Conservation (phyloP, 2,888 invertebrate species). For the Tiliacea citrago region DNA sequence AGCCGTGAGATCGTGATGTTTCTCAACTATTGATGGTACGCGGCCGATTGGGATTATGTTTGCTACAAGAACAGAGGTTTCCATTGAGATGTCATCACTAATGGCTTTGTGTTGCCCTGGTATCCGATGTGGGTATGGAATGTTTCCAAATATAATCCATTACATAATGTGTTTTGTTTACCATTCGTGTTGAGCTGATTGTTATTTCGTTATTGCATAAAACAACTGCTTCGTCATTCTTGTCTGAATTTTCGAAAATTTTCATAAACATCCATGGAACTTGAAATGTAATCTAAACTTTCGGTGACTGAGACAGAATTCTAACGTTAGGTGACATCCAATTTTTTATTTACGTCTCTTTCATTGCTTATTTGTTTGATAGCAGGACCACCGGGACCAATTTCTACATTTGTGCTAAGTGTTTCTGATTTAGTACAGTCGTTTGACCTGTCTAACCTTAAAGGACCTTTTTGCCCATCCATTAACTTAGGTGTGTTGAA, state of each 20-base stretch:
- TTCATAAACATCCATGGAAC: background rate
- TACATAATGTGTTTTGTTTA: constrained; percentile 25
- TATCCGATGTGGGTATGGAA: constrained; percentile 17
- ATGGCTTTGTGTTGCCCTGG: constrained; percentile 44
- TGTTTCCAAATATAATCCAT: constrained; percentile 34
- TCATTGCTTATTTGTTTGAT: background rate
- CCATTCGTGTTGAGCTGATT: background rate
- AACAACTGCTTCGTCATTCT: background rate
- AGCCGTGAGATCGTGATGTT: constrained; percentile 79
- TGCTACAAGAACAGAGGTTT: constrained; percentile 53
- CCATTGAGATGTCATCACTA: constrained; percentile 66
- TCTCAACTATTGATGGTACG: constrained; percentile 75
- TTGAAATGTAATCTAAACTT: background rate
- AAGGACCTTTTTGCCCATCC: constrained; percentile 11
- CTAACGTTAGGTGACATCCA: too few species aligned
- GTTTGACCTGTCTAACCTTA: constrained; percentile 20
- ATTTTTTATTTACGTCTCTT: background rate
- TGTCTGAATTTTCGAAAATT: too few species aligned
- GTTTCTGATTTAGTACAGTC: background rate
- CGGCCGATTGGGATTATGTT: constrained; percentile 62
- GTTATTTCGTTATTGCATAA: background rate
- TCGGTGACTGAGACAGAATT: background rate
- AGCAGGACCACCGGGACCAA: background rate
- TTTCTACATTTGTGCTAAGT: background rate
- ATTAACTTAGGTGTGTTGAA: constrained; percentile 30